These are phyloP conservation scores for Zhengitettix transpicula DNA, from an alignment of 2,888 invertebrate genomes.

Conservation along the genomic window DNA sequence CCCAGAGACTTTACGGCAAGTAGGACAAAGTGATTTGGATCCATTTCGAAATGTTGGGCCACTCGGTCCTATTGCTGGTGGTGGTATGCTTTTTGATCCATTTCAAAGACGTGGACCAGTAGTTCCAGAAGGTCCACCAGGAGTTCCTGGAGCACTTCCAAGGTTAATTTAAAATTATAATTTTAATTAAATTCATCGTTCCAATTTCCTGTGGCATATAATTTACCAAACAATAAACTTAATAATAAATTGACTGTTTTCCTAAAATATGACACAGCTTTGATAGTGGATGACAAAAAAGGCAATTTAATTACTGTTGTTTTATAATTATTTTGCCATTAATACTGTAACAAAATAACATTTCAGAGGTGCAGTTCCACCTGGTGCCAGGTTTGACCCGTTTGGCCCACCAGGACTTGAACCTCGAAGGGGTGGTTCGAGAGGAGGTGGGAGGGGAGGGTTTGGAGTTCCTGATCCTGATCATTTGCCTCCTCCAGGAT, in stretches of 20 bases:
- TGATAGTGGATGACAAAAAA: not conserved
- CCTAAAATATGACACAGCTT: too few relatives aligned
- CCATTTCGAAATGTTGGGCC: conserved; percentile 34
- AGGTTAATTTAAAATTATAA: conserved; percentile 24
- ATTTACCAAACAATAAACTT: too few relatives aligned
- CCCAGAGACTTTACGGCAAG: conserved; percentile 21
- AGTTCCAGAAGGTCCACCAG: not conserved
- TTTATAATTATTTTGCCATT: not conserved
- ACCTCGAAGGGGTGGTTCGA: conserved; percentile 10
- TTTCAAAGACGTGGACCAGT: conserved; percentile 13
- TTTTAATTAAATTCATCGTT: too few relatives aligned
- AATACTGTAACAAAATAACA: not conserved
- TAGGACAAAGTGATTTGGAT: conserved; percentile 64
- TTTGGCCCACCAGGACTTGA: conserved; percentile 46
- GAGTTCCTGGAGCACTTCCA: conserved; percentile 32
- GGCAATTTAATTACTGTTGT: not conserved
- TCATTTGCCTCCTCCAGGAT: conserved; percentile 59
- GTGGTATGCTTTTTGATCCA: conserved; percentile 64
- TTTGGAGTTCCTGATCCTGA: conserved; percentile 44
- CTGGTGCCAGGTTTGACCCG: conserved; percentile 74
- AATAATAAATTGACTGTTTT: too few relatives aligned
- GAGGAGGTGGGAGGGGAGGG: conserved; percentile 7
- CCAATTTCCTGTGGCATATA: too few relatives aligned
- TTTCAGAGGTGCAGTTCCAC: conserved; percentile 47
- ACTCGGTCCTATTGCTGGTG: conserved; percentile 19